These are phyloP conservation scores for Drosophila simulans DNA, from an alignment of 1,140 invertebrate species.

Conservation along the genomic window DNA sequence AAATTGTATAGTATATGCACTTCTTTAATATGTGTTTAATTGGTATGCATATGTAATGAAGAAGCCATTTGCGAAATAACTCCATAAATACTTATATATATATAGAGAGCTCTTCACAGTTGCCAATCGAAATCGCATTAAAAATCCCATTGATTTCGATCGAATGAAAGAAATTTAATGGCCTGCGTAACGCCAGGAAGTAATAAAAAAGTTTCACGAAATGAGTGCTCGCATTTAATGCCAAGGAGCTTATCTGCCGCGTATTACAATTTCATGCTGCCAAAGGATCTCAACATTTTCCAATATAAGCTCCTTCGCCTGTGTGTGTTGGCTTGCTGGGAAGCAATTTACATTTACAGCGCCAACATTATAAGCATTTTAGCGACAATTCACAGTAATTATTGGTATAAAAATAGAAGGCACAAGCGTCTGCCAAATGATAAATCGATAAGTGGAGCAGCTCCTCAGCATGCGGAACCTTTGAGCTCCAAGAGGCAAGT, in stretches of 20 bases:
- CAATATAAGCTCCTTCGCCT: conserved; percentile 22
- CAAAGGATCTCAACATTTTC: conserved; percentile 43
- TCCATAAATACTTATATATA: conserved; percentile 12
- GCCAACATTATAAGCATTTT: conserved; percentile 63
- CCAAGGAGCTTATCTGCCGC: conserved; percentile 65
- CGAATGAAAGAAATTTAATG: conserved; percentile 52
- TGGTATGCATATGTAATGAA: conserved; percentile 11
- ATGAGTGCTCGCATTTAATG: conserved; percentile 61
- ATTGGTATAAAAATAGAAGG: conserved; percentile 49
- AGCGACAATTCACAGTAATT: conserved; percentile 63
- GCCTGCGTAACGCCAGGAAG: conserved; percentile 54
- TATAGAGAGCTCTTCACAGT: conserved; percentile 24
- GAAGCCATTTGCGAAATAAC: conserved; percentile 15
- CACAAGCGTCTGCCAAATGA: conserved; percentile 34
- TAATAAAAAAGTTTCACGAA: conserved; percentile 76
- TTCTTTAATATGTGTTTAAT: not conserved
- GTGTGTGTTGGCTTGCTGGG: conserved; percentile 12
- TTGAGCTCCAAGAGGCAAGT: conserved; percentile 6
- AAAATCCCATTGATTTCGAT: conserved; percentile 53
- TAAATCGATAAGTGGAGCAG: conserved; percentile 55
- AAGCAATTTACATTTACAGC: conserved; percentile 60
- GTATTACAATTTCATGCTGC: conserved; percentile 32
- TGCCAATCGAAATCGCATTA: conserved; percentile 68
- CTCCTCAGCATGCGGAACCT: not conserved
- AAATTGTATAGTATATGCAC: not conserved